Conservation (phyloP, 2,113 vertebrate species). For the Oxyura jamaicensis region DNA sequence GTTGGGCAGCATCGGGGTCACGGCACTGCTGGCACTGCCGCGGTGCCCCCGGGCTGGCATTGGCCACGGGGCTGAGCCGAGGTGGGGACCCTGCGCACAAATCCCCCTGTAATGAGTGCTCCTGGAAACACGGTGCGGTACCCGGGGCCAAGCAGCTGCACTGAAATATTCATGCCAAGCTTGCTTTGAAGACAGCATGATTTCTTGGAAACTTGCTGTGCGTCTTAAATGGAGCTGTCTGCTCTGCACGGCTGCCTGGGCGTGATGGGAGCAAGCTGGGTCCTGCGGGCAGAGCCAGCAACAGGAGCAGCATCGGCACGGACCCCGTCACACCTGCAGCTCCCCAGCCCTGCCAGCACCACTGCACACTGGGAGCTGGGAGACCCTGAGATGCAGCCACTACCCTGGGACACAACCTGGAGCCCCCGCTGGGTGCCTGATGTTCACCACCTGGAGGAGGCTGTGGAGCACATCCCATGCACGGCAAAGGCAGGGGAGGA, state of each 20-base stretch:
- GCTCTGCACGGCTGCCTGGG: not conserved
- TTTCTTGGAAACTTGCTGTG: constrained; percentile 33
- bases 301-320: not conserved
- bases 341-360: not conserved
- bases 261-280: not conserved
- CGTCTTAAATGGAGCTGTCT: constrained; percentile 19
- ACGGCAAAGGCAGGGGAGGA: not conserved
- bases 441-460: fast-evolving
- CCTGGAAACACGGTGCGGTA: fast-evolving
- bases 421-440: not conserved
- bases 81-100: fast-evolving
- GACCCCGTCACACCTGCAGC: not conserved
- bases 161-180: constrained; percentile 36
- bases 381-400: not conserved
- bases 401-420: not conserved
- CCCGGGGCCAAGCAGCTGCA: not conserved
- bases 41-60: not conserved
- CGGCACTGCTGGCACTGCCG: fast-evolving
- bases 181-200: constrained; percentile 12
- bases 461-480: too few relatives aligned
- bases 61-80: not conserved
- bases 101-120: fast-evolving
- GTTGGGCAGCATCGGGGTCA: fast-evolving
- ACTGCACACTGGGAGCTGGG: not conserved
- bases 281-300: not conserved